Conservation (phyloP, 2,797 vertebrate species). For the Coregonus suidteri region DNA sequence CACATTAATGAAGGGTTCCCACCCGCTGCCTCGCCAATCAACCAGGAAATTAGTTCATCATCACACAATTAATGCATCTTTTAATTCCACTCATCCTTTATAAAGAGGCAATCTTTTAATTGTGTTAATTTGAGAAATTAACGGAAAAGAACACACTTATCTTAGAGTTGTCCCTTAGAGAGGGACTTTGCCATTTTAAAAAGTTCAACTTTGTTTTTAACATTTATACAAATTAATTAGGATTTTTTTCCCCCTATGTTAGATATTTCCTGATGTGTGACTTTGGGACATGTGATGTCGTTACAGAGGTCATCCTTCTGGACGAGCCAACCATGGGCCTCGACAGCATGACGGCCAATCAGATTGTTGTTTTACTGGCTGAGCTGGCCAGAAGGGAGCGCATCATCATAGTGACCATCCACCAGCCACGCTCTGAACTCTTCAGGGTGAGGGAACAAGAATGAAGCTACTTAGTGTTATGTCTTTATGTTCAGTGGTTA, state of each 20-base stretch:
- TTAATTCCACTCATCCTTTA: conserved; percentile 77
- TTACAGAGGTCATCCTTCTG: conserved; percentile 88
- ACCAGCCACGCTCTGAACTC: conserved; percentile 94
- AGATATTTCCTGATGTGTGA: conserved; percentile 25
- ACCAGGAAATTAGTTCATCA: conserved; percentile 83
- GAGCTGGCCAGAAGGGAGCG: conserved; percentile 86
- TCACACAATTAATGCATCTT: conserved; percentile 78
- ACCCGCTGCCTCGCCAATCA: conserved; percentile 78
- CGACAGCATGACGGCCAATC: conserved; percentile 95
- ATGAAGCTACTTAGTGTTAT: not conserved
- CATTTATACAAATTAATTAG: conserved; percentile 32
- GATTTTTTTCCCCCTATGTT: not conserved
- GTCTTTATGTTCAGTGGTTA: not conserved
- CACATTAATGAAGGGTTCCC: conserved; percentile 64
- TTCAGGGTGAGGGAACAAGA: conserved; percentile 80
- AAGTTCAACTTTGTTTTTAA: conserved; percentile 24
- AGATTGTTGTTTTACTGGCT: conserved; percentile 86
- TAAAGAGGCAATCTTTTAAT: conserved; percentile 80
- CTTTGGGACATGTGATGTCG: conserved; percentile 15
- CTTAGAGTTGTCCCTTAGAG: conserved; percentile 64
- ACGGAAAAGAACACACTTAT: conserved; percentile 68
- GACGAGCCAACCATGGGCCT: conserved; percentile 95
- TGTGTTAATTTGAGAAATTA: conserved; percentile 77
- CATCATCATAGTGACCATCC: conserved; percentile 92
- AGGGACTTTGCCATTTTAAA: conserved; percentile 55